Evolutionary conservation across 2,113 vertebrate genomes (phyloP).

Genomic region (Microcebus murinus): DNA sequence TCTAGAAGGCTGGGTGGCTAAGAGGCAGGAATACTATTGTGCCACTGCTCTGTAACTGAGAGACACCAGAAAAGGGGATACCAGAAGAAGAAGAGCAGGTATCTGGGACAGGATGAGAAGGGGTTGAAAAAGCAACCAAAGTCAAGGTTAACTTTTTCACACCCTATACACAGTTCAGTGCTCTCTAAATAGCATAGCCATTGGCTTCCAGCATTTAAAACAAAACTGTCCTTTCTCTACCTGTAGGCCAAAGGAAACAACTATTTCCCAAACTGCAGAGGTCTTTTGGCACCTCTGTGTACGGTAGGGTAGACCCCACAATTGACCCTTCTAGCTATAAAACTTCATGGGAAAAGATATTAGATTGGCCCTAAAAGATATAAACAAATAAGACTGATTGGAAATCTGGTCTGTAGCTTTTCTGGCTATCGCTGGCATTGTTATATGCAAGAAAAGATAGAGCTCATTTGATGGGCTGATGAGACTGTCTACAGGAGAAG

Average conservation of each 20-base stretch:
- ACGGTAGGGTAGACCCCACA: background rate
- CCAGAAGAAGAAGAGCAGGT: background rate
- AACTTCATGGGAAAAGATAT: background rate
- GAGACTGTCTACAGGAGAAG: background rate
- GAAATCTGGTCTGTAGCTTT: background rate
- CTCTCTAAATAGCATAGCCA: background rate
- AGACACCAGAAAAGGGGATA: background rate
- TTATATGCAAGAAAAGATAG: background rate
- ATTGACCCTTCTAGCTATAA: background rate
- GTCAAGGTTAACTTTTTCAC: background rate
- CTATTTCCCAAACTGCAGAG: background rate
- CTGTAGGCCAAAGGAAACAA: background rate
- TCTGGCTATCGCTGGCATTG: background rate
- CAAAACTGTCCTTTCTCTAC: background rate
- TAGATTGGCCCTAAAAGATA: background rate
- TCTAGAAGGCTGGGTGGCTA: background rate
- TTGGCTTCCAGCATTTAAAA: background rate
- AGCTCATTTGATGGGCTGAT: background rate
- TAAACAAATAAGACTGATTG: background rate
- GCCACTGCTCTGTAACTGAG: background rate
- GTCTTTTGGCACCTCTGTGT: background rate
- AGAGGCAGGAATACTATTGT: background rate
- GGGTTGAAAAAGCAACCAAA: background rate
- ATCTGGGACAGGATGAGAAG: background rate
- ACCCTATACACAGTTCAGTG: background rate